Evolutionary conservation across 2,888 invertebrate species (phyloP), one percentile per base, ranked within the genome.

Genomic region (Tyria jacobaeae): DNA sequence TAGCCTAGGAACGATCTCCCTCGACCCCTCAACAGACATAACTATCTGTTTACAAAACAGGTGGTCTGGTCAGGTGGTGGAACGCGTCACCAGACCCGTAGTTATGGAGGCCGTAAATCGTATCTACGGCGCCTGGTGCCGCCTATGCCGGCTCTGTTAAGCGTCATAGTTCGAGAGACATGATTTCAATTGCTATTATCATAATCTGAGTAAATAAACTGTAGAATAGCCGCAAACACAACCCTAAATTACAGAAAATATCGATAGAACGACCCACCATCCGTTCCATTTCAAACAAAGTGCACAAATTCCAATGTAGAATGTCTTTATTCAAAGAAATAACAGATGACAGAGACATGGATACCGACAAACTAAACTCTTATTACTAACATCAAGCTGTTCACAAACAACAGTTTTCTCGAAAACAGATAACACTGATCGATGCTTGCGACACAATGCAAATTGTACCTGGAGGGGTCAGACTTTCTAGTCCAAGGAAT

Each of bases 321-420:
- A 86, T 85, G 84, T 79, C 85, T 85, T 77, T 84, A 86, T 85
- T 81, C 75, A 56, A 69, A 64, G 65, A 76, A 81, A 85, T 81
- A 75, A 78, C 70, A 76, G 71, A n/a, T n/a, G n/a, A n/a, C n/a
- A n/a, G n/a, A n/a, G n/a, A n/a, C n/a, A n/a, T 65, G 56, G 60
- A 53, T 60, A 62, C 63, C 63, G 75, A 47, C 62, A 71, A 71
- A 77, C 76, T 73, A 68, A 70, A 75, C 50, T 25, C 47, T 59
- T 62, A 76, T 76, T 67, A 76, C 76, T 61, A 62, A 31, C 47
- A 77, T 70, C 75, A 68, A 17, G 17, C 39, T 24, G 66, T 74
- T 72, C 68, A 62, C 69, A 70, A 73, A 76, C 68, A 66, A 78
- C 78, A 63, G 73, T 74, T 71, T 62, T 79, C 67, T 71, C 17